These are phyloP conservation scores for Bagarius yarrelli DNA, from an alignment of 2,113 vertebrate genomes.

Conservation along the genomic window DNA sequence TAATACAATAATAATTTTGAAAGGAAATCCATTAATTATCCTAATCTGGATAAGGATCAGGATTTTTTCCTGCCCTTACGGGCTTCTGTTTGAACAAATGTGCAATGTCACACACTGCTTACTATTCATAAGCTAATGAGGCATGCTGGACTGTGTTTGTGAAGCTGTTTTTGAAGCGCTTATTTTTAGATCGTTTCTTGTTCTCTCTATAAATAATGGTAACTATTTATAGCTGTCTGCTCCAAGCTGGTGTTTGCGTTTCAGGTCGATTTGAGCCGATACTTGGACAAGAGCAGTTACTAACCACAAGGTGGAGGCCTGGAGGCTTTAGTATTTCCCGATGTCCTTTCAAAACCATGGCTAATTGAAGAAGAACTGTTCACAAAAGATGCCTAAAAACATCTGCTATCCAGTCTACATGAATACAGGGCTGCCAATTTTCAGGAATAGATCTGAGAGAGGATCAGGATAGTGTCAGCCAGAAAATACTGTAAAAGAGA, in stretches of 20 bases:
- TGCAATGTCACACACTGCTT: constrained; percentile 47
- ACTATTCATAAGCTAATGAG: constrained; percentile 52
- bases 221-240: constrained; percentile 66
- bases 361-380: constrained; percentile 31
- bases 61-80: constrained; percentile 17
- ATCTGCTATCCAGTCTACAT: constrained; percentile 37
- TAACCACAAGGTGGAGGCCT: constrained; percentile 72
- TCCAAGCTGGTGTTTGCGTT: constrained; percentile 62
- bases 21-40: constrained; percentile 25
- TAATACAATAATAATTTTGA: constrained; percentile 1
- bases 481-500: constrained; percentile 17
- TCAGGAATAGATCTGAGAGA: constrained; percentile 30
- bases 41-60: neutral
- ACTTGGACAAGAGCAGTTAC: constrained; percentile 57
- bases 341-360: constrained; percentile 33
- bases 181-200: constrained; percentile 57
- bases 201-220: constrained; percentile 68
- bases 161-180: constrained; percentile 43
- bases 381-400: constrained; percentile 23
- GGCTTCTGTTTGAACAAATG: constrained; percentile 33
- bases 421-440: constrained; percentile 22
- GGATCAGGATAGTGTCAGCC: constrained; percentile 8
- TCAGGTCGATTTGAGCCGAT: constrained; percentile 67
- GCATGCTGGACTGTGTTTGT: constrained; percentile 48
- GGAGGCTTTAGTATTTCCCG: constrained; percentile 57